Evolutionary conservation across 2,113 vertebrate species (phyloP), one percentile per base, ranked within the genome.

Genomic region (Delphinapterus leucas): DNA sequence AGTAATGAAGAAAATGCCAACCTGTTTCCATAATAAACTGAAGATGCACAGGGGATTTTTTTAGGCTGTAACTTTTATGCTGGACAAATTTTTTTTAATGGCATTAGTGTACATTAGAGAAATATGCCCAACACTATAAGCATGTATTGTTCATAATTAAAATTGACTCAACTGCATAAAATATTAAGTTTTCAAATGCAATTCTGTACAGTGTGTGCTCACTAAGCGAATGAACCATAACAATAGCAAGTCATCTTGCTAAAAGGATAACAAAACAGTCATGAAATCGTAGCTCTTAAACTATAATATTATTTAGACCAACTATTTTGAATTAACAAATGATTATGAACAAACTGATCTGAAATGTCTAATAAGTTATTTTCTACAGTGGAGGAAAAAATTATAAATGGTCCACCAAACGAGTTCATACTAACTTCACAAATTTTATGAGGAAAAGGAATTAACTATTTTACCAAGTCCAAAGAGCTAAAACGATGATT

Each of bases 111-210:
- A 80, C 18, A 88, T 60, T 14, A 55, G 4, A 97, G 47, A 94
- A 65, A 79, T 67, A 86, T 23, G n/a, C 25, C 33, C 21, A 93
- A 90, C 71, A 11, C 18, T 49, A 63, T 38, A 95, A 60, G 71
- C 5, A 68, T 86, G 18, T 84, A 88, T 63, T 81, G 70, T 31
- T 76, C 87, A 86, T 61, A 53, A 26, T 55, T 93, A 49, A 84
- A 68, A 12, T 3, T 65, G 61, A 70, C 74, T 95, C 5, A 68
- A 67, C 10, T 41, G 26, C 20, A 38, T n/a, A 63, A 8, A 55
- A 76, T 65, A 44, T 33, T 79, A 90, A 74, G 13, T 96, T 90
- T 68, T 76, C 60, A 95, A 82, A 95, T 23, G 58, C 28, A 88
- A 88, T 13, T 47, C 33, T 81, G 11, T 26, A 74, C 13, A 71